These are phyloP conservation scores for Ellobius talpinus DNA, from an alignment of 2,113 vertebrate species.

Conservation along the genomic window DNA sequence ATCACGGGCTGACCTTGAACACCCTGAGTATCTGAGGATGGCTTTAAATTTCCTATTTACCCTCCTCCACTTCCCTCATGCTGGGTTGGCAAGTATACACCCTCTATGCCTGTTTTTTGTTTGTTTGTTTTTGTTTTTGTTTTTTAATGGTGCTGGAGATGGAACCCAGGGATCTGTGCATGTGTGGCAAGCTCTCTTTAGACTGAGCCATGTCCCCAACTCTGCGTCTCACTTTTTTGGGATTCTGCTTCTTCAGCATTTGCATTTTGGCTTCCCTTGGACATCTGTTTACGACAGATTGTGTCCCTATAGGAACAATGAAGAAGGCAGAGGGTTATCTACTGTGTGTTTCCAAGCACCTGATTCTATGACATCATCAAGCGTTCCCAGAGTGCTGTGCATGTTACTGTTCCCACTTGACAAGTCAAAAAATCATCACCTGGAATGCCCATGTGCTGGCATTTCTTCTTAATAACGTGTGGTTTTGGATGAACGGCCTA, in stretches of 20 bases:
- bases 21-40: neutral
- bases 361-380: neutral
- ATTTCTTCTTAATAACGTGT: neutral
- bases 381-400: accelerated
- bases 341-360: neutral
- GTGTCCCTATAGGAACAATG: neutral
- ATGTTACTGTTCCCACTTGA: neutral
- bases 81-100: neutral
- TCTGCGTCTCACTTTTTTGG: neutral
- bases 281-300: neutral
- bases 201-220: neutral
- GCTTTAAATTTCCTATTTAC: neutral
- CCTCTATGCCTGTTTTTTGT: neutral
- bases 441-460: accelerated
- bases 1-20: neutral
- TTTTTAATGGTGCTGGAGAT: neutral
- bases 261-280: neutral
- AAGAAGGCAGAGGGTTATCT: neutral
- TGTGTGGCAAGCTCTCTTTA: neutral
- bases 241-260: neutral
- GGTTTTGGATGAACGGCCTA: neutral
- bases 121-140: no score
- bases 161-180: neutral
- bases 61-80: neutral
- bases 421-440: neutral